These are phyloP conservation scores for Calephelis nemesis DNA, from an alignment of 1,140 invertebrate species.

Conservation along the genomic window DNA sequence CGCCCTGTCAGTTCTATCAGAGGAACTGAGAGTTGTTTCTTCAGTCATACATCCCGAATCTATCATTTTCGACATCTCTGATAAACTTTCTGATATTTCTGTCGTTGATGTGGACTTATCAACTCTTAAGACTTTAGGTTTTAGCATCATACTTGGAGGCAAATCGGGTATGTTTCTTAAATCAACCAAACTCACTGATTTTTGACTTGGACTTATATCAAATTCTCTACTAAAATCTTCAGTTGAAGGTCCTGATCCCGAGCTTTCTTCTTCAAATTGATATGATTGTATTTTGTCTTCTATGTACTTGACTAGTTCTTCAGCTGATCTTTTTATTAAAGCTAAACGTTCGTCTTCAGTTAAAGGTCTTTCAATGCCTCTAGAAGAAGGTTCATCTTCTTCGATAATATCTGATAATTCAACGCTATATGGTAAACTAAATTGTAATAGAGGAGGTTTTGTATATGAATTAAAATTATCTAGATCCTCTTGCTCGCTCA, in stretches of 20 bases:
- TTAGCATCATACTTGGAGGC: constrained; percentile 64
- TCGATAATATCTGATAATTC: constrained; percentile 70
- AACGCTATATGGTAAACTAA: constrained; percentile 57
- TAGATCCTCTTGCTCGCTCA: constrained; percentile 66
- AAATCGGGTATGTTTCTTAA: constrained; percentile 68
- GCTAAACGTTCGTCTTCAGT: constrained; percentile 43
- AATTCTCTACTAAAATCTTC: constrained; percentile 57
- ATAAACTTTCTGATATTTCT: constrained; percentile 60
- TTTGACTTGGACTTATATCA: constrained; percentile 51
- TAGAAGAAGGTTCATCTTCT: constrained; percentile 68
- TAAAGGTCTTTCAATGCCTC: constrained; percentile 45
- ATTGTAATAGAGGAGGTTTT: constrained; percentile 53
- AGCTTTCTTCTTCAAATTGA: constrained; percentile 41
- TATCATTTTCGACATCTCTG: constrained; percentile 53
- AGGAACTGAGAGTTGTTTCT: constrained; percentile 49
- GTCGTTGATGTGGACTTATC: constrained; percentile 69
- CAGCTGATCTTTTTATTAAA: constrained; percentile 45
- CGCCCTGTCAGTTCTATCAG: constrained; percentile 57
- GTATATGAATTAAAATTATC: constrained; percentile 68
- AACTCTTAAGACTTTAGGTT: constrained; percentile 57
- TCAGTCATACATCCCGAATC: constrained; percentile 66
- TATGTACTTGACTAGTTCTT: constrained; percentile 59
- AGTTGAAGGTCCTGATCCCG: constrained; percentile 47
- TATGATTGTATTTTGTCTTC: constrained; percentile 55
- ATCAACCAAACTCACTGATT: constrained; percentile 68